Percentiles rank a stretch among this genome's conserved stretches.
Evolutionary conservation across 2,888 invertebrate species (phyloP).

Genomic region (Amphiduros pacificus): DNA sequence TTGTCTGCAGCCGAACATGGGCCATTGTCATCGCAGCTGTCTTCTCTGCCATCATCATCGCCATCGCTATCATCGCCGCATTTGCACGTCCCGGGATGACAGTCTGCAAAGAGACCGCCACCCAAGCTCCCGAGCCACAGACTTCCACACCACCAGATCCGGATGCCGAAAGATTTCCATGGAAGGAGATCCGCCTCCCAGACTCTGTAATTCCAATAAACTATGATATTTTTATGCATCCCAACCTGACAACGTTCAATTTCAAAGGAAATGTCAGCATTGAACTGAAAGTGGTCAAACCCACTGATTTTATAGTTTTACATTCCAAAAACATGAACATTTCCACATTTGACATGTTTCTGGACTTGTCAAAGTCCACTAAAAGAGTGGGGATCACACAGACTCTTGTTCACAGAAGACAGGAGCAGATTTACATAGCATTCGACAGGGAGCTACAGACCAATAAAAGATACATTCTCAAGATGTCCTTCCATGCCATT

Average conservation of each 20-base stretch:
- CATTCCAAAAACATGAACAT: constrained; percentile 55
- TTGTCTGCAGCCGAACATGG: constrained; percentile 59
- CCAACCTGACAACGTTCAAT: constrained; percentile 86
- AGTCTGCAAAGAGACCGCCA: neutral
- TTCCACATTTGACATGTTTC: constrained; percentile 14
- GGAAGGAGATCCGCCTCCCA: constrained; percentile 57
- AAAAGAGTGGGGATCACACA: constrained; percentile 74
- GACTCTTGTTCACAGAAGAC: constrained; percentile 72
- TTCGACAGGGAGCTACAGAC: constrained; percentile 13
- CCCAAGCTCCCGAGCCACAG: neutral
- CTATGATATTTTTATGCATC: constrained; percentile 88
- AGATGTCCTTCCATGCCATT: constrained; percentile 23
- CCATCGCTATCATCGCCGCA: constrained; percentile 81
- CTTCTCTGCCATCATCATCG: constrained; percentile 41
- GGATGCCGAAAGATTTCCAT: constrained; percentile 49
- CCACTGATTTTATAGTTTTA: constrained; percentile 55
- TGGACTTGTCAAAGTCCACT: neutral
- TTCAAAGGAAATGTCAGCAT: constrained; percentile 73
- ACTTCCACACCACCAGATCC: constrained; percentile 20
- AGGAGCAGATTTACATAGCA: constrained; percentile 70
- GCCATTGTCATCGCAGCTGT: constrained; percentile 73
- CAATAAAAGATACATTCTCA: constrained; percentile 16
- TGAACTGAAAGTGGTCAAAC: constrained; percentile 34
- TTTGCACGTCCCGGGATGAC: constrained; percentile 75
- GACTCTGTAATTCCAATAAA: constrained; percentile 63